Evolutionary conservation across 2,888 invertebrate genomes (phyloP), one percentile per base, ranked within the genome.

Genomic region (Bellardia pandia): DNA sequence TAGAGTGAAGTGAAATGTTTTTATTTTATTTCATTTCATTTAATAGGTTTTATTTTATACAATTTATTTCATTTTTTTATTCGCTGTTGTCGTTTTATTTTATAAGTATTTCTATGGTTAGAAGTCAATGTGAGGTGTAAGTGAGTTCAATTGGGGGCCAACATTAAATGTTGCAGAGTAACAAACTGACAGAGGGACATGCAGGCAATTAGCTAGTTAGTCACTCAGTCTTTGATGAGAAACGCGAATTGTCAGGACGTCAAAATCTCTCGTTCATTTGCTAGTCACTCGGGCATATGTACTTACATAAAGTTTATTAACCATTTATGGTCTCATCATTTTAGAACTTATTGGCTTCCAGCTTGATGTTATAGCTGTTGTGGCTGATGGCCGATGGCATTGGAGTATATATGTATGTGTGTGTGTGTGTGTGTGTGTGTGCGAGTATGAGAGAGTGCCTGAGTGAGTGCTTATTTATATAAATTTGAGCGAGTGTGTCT

Each of bases 121-220:
- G 9, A 80, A 85, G 87, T 86, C 77, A 84, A 81, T 81, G 80
- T 77, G 80, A 80, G 84, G 84, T 77, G 80, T 77, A 81, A 84
- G 74, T 81, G 80, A 77, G 86, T 77, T 87, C 74, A 84, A 84
- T 81, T 77, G 77, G 76, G 64, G 85, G 81, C 72, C 74, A 80
- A 74, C 48, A 13, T 77, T 81, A 84, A 85, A 84, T 72, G 84
- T 84, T 77, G 53, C 62, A 68, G 58, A 66, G 30, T 58, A 37
- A 33, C 45, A 64, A 45, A 72, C 48, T 23, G 23, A 9, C 8
- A 45, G 16, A 23, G 58, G n/a, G n/a, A 14, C 53, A 64, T 37
- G 58, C 58, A 16, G 37, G 9, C 11, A 53, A 11, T 33, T 64
- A 33, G 23, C 7, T n/a, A 71, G 11, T 48, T 58, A 37, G 8